Conservation (phyloP, 1,140 invertebrate genomes). For the Thrips palmi region DNA sequence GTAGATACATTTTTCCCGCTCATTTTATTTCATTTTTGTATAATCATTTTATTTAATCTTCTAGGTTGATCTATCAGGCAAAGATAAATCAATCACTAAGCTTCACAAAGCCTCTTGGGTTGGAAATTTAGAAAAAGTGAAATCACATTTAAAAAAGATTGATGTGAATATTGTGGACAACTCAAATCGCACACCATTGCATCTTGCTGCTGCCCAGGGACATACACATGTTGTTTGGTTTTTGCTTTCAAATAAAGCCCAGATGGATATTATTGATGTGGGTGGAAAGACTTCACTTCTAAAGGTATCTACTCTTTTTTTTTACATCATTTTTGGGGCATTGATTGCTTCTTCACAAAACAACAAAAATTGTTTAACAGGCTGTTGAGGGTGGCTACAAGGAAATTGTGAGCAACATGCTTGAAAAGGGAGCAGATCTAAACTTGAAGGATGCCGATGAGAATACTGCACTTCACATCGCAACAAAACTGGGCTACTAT, state of each 20-base stretch:
- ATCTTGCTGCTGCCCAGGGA: slow-evolving; percentile 20
- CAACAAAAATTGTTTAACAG: slow-evolving; percentile 11
- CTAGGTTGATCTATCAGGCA: slow-evolving; percentile 18
- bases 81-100: slow-evolving; percentile 19
- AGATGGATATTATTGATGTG: slow-evolving; percentile 16
- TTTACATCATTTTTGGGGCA: background rate
- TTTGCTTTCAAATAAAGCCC: slow-evolving; percentile 19
- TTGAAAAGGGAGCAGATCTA: slow-evolving; percentile 34
- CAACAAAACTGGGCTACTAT: slow-evolving; percentile 18
- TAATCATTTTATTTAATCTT: too few species aligned
- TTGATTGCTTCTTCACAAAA: background rate
- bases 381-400: slow-evolving; percentile 22
- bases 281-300: slow-evolving; percentile 21
- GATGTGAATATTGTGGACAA: slow-evolving; percentile 18
- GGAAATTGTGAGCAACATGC: slow-evolving; percentile 32
- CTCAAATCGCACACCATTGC: slow-evolving; percentile 18
- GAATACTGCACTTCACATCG: slow-evolving; percentile 19
- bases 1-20: too few species aligned
- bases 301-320: slow-evolving; percentile 17
- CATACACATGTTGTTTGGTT: slow-evolving; percentile 20
- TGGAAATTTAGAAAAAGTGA: slow-evolving; percentile 20
- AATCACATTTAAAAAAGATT: slow-evolving; percentile 16
- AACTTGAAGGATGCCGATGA: slow-evolving; percentile 30
- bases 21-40: too few species aligned
- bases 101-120: slow-evolving; percentile 21